Base-by-base conservation (phyloP, 2,113 vertebrate genomes). In the Ptyas mucosa region DNA sequence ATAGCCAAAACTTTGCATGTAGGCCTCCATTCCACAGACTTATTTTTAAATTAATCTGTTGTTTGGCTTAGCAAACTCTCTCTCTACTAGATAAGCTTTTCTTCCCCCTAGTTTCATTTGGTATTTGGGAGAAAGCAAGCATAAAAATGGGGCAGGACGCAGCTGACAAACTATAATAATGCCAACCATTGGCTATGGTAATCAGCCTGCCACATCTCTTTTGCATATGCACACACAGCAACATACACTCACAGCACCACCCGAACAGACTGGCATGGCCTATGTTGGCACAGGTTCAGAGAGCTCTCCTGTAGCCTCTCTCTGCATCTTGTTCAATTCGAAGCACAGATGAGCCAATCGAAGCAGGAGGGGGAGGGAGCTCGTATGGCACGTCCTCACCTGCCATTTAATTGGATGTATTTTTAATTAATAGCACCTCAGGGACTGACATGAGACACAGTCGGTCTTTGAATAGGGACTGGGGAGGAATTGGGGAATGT, bases 381-480 rank as follows among this genome's bases (percentile, higher is more conserved):
- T 49, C 95, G 23, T 96, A 94, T 97, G 94, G 97, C 98, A 96
- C 97, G 96, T 97, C 97, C 98, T 98, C 98, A 98, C 98, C 98
- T 98, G 98, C 97, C 98, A 98, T 98, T 98, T 98, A 98, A 98
- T 98, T 98, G 98, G 98, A 98, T 98, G 98, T 98, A 98, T 98
- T 98, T 98, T 98, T 98, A 98, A 98, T 98, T 98, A 98, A 98
- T 98, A 98, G 97, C 96, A 97, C 98, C 98, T 97, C 95, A 92
- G 98, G 97, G 98, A 98, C 97, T 97, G 89, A 96, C 97, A 96
- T 95, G 97, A 98, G 98, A 98, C 97, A 97, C 98, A 97, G 92
- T 95, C 94, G 97, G 96, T 95, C 97, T 96, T 97, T 98, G 98
- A 98, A 98, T 96, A 98, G 98, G 97, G 97, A 97, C 98, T 97